Evolutionary conservation across 1,140 invertebrate genomes (phyloP), one percentile per base, ranked within the genome.

Genomic region (Atta texana): DNA sequence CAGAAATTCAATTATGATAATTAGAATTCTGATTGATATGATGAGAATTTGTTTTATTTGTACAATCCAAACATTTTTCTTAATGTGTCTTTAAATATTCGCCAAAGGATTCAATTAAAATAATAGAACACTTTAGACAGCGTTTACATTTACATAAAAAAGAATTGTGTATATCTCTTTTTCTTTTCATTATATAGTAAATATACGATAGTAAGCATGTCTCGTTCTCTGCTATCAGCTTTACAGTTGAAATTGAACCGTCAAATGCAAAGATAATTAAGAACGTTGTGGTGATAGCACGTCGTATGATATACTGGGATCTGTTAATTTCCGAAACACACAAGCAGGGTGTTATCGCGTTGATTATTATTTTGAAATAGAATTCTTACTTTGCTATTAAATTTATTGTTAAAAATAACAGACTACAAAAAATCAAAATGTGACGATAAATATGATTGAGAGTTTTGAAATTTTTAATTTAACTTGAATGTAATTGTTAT

Each of bases 231-330:
- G 2, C 39, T 44, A 44, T 2, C 39, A 44, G 39, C 39, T 44
- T 44, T 44, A 44, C 39, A 24, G 16, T 82, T 31, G 24, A 84
- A 51, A 82, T 74, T 39, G 1, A 59, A 61, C 55, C 44, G 16
- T 18, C 14, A 18, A 53, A 80, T 34, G 7, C 6, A 8, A 8
- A 34, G 12, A 74, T 31, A 63, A 63, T 61, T 21, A n/a, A n/a
- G n/a, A n/a, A 74, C n/a, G 3, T 10, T 7, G 66, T 10, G 31
- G 7, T 34, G 24, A 44, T 84, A 51, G 49, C 14, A 51, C 49
- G 14, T 21, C 10, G 8, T 69, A 66, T 5, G 24, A 82, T 82
- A 5, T 31, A 59, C 61, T 10, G 16, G 31, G 21, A 82, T 74
- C 3, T 16, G 12, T 72, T 84, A 10, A 61, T 51, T 28, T 34